Evolutionary conservation across 2,888 invertebrate species (phyloP).

Genomic region (Macaria notata): DNA sequence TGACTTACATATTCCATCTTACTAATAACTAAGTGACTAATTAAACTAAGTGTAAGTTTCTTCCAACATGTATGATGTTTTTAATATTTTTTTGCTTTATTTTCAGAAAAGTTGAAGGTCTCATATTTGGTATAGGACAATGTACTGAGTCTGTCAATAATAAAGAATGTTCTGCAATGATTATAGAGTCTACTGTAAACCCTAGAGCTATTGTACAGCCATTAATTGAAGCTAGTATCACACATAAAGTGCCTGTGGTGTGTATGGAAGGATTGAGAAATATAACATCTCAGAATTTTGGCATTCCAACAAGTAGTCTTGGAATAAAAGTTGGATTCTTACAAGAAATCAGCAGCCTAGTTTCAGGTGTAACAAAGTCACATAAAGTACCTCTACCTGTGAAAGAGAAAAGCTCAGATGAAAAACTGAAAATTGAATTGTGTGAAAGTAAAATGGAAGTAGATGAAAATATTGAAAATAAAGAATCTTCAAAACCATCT

Average conservation of each 20-base stretch:
- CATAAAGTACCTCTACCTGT: slow-evolving; percentile 33
- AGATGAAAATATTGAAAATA: slow-evolving; percentile 11
- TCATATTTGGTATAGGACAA: slow-evolving; percentile 68
- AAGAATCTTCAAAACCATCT: slow-evolving; percentile 2
- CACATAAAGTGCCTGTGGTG: slow-evolving; percentile 54
- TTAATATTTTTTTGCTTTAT: no score
- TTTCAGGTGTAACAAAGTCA: slow-evolving; percentile 45
- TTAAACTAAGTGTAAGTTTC: no score
- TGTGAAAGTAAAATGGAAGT: slow-evolving; percentile 28
- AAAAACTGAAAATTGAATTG: background rate
- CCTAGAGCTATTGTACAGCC: slow-evolving; percentile 69
- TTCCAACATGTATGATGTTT: no score
- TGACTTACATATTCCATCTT: no score
- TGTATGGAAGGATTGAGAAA: slow-evolving; percentile 63
- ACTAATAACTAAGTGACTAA: no score
- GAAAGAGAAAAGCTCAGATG: background rate
- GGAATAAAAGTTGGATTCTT: slow-evolving; percentile 54
- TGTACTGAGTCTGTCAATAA: slow-evolving; percentile 49
- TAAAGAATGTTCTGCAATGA: slow-evolving; percentile 55
- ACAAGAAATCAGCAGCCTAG: slow-evolving; percentile 41
- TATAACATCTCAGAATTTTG: slow-evolving; percentile 52
- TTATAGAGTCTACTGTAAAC: slow-evolving; percentile 67
- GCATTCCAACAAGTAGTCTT: slow-evolving; percentile 68
- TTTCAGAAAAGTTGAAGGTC: slow-evolving; percentile 61
- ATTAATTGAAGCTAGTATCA: slow-evolving; percentile 56